Percentiles rank a stretch among this genome's conserved stretches.
phyloP scores from a whole-genome alignment of 2,888 invertebrate genomes.

The Podabrus alpinus region DNA sequence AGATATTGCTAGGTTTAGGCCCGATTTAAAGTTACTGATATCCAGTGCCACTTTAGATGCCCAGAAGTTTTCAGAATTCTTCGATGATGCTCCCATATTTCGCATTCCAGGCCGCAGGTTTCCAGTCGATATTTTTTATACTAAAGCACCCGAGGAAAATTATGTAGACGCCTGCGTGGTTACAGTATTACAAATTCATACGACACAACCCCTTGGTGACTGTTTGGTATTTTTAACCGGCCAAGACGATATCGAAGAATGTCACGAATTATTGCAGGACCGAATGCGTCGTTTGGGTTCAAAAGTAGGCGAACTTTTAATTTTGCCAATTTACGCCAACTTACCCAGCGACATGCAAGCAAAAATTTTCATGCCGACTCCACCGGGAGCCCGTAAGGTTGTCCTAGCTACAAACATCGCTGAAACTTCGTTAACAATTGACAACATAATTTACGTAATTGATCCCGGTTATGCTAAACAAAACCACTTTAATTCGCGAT shows the following conservation, averaged over 20 bases:
- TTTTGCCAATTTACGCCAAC: conserved; percentile 97
- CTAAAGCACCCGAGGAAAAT: conserved; percentile 98
- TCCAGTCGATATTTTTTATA: conserved; percentile 98
- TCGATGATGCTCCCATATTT: conserved; percentile 98
- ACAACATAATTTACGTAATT: conserved; percentile 97
- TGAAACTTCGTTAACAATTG: conserved; percentile 98
- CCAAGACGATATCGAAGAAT: conserved; percentile 89
- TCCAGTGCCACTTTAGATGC: conserved; percentile 98
- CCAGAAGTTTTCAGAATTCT: conserved; percentile 96
- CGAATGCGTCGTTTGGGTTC: conserved; percentile 89
- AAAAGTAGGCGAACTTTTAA: conserved; percentile 88
- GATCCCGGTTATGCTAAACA: conserved; percentile 99
- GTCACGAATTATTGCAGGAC: conserved; percentile 87
- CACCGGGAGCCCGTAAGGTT: conserved; percentile 94
- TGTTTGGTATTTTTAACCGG: conserved; percentile 96
- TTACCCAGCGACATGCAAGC: conserved; percentile 98
- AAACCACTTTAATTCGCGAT: conserved; percentile 96
- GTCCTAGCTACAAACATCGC: conserved; percentile 98
- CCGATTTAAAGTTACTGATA: conserved; percentile 93
- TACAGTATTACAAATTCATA: conserved; percentile 96
- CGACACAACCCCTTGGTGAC: conserved; percentile 95
- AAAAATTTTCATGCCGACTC: conserved; percentile 98
- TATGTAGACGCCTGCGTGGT: conserved; percentile 98
- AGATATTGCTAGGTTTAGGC: conserved; percentile 90
- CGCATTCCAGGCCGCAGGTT: conserved; percentile 92